A percentile compares a stretch with the other conserved stretches of the same genome.
Conservation (phyloP, 2,888 invertebrate species). For the Drosophila austrosaltans region DNA sequence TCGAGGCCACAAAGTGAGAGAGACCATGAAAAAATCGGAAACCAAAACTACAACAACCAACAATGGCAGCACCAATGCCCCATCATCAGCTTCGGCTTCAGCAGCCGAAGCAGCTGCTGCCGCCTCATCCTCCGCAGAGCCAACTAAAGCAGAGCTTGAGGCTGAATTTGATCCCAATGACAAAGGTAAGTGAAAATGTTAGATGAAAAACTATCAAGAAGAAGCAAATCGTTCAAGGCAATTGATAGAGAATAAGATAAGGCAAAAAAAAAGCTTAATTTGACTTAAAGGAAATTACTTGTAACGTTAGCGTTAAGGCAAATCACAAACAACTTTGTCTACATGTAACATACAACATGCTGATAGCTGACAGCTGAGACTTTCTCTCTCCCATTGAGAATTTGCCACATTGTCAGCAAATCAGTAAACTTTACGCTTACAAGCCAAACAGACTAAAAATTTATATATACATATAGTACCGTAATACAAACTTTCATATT, state of each 20-base stretch:
- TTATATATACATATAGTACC: constrained; percentile 3
- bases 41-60: constrained; percentile 82
- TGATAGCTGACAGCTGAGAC: constrained; percentile 3
- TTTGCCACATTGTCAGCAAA: constrained; percentile 54
- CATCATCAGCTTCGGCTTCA: constrained; percentile 45
- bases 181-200: constrained; percentile 86
- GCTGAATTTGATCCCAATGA: constrained; percentile 92
- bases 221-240: not conserved
- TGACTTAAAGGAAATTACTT: not conserved
- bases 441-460: constrained; percentile 37
- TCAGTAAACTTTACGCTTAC: constrained; percentile 46
- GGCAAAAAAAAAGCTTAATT: not conserved
- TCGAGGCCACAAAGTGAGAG: constrained; percentile 91
- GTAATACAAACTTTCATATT: constrained; percentile 64
- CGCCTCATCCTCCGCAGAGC: constrained; percentile 83
- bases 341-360: not conserved
- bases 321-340: not conserved
- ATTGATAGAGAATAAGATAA: not conserved
- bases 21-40: constrained; percentile 88
- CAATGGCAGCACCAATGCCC: constrained; percentile 60
- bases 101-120: constrained; percentile 62
- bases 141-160: constrained; percentile 89
- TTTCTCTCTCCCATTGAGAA: constrained; percentile 11
- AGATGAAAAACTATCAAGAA: not conserved
- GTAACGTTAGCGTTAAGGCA: not conserved